These are phyloP conservation scores for Tetrax tetrax DNA, from an alignment of 2,113 vertebrate genomes.

Conservation along the genomic window DNA sequence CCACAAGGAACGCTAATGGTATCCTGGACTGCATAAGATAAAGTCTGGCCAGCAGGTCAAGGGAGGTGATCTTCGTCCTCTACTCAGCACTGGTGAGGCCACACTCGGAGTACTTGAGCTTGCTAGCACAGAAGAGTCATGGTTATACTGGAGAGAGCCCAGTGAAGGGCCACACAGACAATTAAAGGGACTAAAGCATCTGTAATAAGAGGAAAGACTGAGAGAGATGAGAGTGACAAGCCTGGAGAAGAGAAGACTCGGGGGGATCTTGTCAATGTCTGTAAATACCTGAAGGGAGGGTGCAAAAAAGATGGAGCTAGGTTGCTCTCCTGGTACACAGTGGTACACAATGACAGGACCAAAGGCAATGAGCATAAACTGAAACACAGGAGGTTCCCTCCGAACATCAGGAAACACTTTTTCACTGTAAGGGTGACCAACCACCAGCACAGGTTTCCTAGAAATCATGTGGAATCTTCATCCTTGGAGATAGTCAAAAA, in stretches of 20 bases:
- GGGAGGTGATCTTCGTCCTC: not conserved
- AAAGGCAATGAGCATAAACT: not conserved
- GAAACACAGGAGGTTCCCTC: not conserved
- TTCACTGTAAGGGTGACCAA: not conserved
- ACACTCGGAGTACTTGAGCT: not conserved
- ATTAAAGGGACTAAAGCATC: not conserved
- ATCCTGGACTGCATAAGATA: not conserved
- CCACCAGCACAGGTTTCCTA: not conserved
- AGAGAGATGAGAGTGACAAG: not conserved
- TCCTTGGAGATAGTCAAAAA: not conserved
- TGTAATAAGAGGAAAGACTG: not conserved
- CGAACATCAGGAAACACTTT: not conserved
- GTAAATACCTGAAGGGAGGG: not conserved
- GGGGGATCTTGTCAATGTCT: not conserved
- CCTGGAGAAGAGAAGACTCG: not conserved
- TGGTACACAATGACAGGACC: not conserved
- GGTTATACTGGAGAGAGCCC: not conserved
- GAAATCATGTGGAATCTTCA: not conserved
- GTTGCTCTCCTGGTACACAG: not conserved
- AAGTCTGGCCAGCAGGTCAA: not conserved
- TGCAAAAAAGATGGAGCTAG: not conserved
- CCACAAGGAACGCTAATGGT: not conserved
- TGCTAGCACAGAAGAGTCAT: not conserved
- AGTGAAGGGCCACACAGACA: fast-evolving
- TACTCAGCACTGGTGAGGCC: not conserved